phyloP scores from a whole-genome alignment of 2,888 invertebrate species.

The Protophormia terraenovae region DNA sequence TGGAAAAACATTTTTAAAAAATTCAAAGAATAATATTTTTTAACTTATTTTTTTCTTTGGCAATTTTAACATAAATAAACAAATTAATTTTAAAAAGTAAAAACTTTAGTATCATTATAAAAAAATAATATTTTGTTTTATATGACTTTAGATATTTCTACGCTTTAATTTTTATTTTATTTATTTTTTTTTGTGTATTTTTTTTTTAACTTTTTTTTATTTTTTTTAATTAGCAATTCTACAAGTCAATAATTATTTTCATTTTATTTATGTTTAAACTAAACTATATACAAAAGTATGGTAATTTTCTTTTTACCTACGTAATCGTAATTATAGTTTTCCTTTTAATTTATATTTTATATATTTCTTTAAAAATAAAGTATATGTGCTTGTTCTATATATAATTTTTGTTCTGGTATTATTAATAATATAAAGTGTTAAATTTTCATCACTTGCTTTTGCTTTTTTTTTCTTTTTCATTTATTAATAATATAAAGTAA shows the following conservation, averaged over 20 bases:
- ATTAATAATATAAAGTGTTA: conserved; percentile 35
- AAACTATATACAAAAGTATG: conserved; percentile 59
- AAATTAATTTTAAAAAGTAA: background rate
- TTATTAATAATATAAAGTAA: conserved; percentile 54
- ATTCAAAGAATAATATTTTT: no score
- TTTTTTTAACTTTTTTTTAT: conserved; percentile 26
- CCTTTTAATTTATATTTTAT: background rate
- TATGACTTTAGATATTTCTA: conserved; percentile 67
- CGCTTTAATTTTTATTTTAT: conserved; percentile 55
- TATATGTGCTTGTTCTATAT: conserved; percentile 61
- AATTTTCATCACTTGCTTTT: conserved; percentile 57
- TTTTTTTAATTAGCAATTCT: conserved; percentile 62
- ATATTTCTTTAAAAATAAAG: conserved; percentile 57
- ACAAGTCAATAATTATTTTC: conserved; percentile 33
- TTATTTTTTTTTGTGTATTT: no score
- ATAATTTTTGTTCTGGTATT: conserved; percentile 4
- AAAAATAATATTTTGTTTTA: background rate
- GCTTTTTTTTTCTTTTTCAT: conserved; percentile 1
- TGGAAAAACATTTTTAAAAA: no score
- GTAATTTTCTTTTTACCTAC: conserved; percentile 18
- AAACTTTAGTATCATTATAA: background rate
- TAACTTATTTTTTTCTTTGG: conserved; percentile 28
- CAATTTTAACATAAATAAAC: background rate
- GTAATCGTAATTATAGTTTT: conserved; percentile 9
- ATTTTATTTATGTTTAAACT: conserved; percentile 12